Percentiles rank a stretch among this genome's conserved stretches.
These are phyloP conservation scores for Mythimna vitellina DNA, from an alignment of 2,888 invertebrate species.

Conservation along the genomic window DNA sequence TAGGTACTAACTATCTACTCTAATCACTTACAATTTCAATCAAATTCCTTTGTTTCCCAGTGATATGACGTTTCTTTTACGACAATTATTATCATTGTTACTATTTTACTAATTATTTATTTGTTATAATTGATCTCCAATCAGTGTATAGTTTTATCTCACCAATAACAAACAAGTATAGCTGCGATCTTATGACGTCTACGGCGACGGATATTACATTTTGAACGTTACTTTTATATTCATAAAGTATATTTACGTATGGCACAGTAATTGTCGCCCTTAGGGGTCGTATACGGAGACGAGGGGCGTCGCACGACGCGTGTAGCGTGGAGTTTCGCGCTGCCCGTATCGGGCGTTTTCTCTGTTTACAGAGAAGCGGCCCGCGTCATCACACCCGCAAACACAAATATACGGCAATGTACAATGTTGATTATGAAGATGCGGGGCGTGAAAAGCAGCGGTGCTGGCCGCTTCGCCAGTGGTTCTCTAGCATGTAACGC, in stretches of 20 bases:
- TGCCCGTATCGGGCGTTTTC: too few species aligned
- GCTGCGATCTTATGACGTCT: not conserved
- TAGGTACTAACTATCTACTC: conserved; percentile 8
- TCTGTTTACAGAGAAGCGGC: too few species aligned
- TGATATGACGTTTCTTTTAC: conserved; percentile 52
- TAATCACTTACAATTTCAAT: conserved; percentile 34
- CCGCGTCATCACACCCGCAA: too few species aligned
- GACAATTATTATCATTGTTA: conserved; percentile 33
- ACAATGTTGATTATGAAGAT: too few species aligned
- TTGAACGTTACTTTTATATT: not conserved
- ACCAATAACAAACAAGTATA: not conserved
- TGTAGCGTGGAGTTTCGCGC: too few species aligned
- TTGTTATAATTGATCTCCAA: conserved; percentile 31
- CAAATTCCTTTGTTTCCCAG: conserved; percentile 40
- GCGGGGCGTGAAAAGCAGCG: too few species aligned
- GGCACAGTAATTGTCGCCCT: not conserved
- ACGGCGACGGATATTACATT: conserved; percentile 11
- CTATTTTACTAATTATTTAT: conserved; percentile 18
- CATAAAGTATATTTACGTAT: conserved; percentile 4
- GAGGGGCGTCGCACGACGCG: too few species aligned
- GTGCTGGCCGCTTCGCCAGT: too few species aligned
- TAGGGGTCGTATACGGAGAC: not conserved
- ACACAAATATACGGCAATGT: too few species aligned
- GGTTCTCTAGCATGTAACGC: too few species aligned
- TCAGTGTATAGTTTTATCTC: conserved; percentile 3